phyloP scores from a whole-genome alignment of 2,113 vertebrate genomes.

The Sylvicapra grimmia region DNA sequence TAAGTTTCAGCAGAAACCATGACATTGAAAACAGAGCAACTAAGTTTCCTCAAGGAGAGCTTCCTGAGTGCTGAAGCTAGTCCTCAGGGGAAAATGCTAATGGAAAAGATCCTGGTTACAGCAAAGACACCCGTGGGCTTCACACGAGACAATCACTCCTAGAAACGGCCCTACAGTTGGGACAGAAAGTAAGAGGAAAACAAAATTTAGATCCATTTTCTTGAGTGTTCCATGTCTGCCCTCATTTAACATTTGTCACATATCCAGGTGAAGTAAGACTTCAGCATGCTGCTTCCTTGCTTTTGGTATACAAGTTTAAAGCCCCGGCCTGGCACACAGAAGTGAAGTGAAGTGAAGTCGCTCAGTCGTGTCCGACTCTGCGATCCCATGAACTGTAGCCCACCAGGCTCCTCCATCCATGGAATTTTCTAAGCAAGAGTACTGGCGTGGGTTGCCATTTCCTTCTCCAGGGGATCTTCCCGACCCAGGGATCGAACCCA shows the following conservation, averaged over 20 bases:
- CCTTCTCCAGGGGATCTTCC: no score
- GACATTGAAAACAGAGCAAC: not conserved
- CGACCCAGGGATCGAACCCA: no score
- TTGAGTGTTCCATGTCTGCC: not conserved
- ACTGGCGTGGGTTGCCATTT: no score
- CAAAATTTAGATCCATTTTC: slow-evolving; percentile 14
- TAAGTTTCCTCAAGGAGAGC: slow-evolving; percentile 8
- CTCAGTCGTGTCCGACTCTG: no score
- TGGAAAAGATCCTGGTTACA: slow-evolving; percentile 9
- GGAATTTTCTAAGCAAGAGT: no score
- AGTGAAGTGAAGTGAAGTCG: not conserved
- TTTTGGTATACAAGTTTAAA: not conserved
- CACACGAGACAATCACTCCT: not conserved
- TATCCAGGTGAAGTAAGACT: not conserved
- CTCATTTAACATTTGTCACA: slow-evolving; percentile 11
- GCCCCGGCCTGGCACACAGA: not conserved
- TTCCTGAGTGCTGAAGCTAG: not conserved
- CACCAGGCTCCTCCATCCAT: no score
- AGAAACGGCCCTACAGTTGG: slow-evolving; percentile 26
- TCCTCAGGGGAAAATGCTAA: not conserved
- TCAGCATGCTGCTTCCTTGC: not conserved
- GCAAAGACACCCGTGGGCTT: not conserved
- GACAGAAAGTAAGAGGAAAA: slow-evolving; percentile 23
- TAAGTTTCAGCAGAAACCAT: not conserved
- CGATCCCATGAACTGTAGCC: no score